Evolutionary conservation across 2,888 invertebrate species (phyloP).

Genomic region (Hofmannophila pseudospretella): DNA sequence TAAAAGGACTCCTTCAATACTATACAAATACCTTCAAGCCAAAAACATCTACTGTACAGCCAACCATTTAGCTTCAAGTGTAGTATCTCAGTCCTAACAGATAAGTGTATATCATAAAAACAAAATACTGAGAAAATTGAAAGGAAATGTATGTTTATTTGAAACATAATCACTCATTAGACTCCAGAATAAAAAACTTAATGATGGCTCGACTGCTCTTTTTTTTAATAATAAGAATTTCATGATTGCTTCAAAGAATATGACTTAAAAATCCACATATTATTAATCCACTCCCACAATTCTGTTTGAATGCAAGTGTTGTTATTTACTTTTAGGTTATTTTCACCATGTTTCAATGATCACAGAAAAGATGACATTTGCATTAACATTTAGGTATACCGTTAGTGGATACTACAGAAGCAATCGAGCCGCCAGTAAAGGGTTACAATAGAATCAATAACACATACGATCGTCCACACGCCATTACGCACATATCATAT

Average conservation of each 20-base stretch:
- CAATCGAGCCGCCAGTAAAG: constrained; percentile 34
- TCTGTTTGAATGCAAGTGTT: no score
- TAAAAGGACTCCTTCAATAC: constrained; percentile 34
- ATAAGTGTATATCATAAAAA: constrained; percentile 11
- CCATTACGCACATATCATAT: constrained; percentile 76
- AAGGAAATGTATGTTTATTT: constrained; percentile 3
- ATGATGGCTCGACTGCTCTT: constrained; percentile 32
- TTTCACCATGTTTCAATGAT: no score
- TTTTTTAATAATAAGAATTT: background rate
- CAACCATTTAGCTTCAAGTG: constrained; percentile 53
- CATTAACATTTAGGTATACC: no score
- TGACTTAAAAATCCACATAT: no score
- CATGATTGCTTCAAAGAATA: no score
- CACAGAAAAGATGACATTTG: no score
- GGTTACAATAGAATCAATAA: constrained; percentile 61
- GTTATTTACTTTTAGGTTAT: no score
- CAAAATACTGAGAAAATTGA: constrained; percentile 3
- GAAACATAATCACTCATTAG: constrained; percentile 35
- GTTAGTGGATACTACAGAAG: no score
- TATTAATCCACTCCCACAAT: no score
- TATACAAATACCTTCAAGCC: constrained; percentile 59
- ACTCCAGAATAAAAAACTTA: constrained; percentile 34
- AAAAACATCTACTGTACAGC: constrained; percentile 69
- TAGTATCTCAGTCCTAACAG: constrained; percentile 33
- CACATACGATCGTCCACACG: constrained; percentile 72